phyloP scores from a whole-genome alignment of 2,888 invertebrate species.

The Lithophane semibrunnea region DNA sequence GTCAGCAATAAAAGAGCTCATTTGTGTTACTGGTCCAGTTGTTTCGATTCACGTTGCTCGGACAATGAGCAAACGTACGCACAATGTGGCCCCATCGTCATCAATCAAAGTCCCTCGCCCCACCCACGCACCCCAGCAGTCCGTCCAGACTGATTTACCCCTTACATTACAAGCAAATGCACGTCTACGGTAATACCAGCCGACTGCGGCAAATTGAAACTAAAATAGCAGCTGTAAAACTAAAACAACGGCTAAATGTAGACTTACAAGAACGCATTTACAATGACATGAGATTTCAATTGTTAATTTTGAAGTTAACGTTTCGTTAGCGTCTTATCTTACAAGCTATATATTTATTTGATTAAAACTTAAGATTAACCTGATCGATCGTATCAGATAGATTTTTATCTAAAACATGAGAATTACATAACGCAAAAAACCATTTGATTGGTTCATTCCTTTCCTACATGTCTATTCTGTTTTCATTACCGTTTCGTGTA shows the following conservation, averaged over 20 bases:
- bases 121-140: constrained; percentile 71
- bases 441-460: constrained; percentile 15
- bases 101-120: constrained; percentile 83
- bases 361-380: constrained; percentile 25
- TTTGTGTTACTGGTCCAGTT: constrained; percentile 80
- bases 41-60: constrained; percentile 84
- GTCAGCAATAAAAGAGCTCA: constrained; percentile 80
- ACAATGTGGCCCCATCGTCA: constrained; percentile 83
- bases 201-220: constrained; percentile 64
- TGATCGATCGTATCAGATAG: constrained; percentile 2
- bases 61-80: constrained; percentile 84
- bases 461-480: constrained; percentile 13
- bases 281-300: constrained; percentile 31
- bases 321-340: constrained; percentile 13
- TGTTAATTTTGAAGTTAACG: constrained; percentile 14
- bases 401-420: constrained; percentile 28
- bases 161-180: constrained; percentile 77
- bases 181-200: constrained; percentile 65
- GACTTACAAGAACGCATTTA: constrained; percentile 47
- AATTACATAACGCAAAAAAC: constrained; percentile 13
- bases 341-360: constrained; percentile 4
- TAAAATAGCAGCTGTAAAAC: constrained; percentile 54
- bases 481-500: constrained; percentile 26
- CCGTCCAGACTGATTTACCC: constrained; percentile 73
- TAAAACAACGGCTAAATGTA: constrained; percentile 46